A percentile compares a stretch with the other conserved stretches of the same genome.
Conservation (phyloP, 1,140 invertebrate genomes). For the Zaprionus taronus region DNA sequence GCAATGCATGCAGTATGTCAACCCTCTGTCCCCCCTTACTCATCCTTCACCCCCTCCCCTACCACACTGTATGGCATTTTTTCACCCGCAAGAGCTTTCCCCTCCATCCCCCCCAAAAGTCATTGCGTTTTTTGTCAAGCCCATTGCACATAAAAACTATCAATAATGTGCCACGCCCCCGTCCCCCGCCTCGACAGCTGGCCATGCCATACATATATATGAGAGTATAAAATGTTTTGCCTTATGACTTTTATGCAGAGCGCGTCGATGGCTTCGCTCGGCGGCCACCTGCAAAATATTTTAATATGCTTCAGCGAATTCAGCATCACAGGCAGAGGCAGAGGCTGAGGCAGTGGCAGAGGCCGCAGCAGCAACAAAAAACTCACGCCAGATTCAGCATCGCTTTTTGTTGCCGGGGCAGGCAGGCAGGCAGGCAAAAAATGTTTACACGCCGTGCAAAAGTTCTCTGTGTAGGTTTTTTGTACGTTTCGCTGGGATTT, state of each 20-base stretch:
- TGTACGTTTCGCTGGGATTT: conserved; percentile 46
- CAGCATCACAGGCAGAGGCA: background rate
- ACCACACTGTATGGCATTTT: conserved; percentile 38
- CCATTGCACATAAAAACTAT: conserved; percentile 72
- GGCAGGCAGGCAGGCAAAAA: conserved; percentile 29
- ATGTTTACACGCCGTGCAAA: conserved; percentile 32
- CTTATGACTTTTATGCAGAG: conserved; percentile 78
- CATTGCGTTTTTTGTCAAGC: conserved; percentile 60
- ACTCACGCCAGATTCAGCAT: background rate
- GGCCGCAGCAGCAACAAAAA: background rate
- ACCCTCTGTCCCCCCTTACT: conserved; percentile 24
- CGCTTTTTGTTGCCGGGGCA: background rate
- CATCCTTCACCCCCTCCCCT: background rate
- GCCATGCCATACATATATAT: conserved; percentile 27
- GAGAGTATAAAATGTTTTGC: conserved; percentile 73
- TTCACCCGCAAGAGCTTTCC: conserved; percentile 2
- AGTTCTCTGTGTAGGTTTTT: background rate
- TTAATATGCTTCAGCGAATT: conserved; percentile 72
- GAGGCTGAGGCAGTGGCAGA: background rate
- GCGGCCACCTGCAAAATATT: conserved; percentile 67
- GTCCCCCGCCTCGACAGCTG: background rate
- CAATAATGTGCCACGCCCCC: conserved; percentile 69
- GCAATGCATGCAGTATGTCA: conserved; percentile 81
- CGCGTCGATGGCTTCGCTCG: conserved; percentile 13
- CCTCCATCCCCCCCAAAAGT: conserved; percentile 53